Base-by-base conservation (phyloP, 2,888 invertebrate species). In the Hirtodrosophila duncani region DNA sequence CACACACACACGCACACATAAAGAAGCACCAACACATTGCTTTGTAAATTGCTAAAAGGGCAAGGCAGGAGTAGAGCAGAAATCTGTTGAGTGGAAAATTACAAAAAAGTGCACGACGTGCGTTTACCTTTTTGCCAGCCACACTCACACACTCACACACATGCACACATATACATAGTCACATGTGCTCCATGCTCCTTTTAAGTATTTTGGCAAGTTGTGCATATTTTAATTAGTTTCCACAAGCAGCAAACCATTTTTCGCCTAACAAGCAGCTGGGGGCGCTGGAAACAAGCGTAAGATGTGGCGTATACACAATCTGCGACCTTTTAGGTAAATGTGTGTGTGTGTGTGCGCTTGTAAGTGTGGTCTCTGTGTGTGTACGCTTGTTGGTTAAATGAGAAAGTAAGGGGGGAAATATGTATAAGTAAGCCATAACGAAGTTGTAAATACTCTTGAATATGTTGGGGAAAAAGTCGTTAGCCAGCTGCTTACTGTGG, bases 161-260 rank as follows among this genome's bases (percentile, higher is more conserved):
- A 24, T 37, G 10, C 9, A 24, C 13, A 21, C 3, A 18, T 9
- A 11, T 3, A 36, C 20, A 23, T 18, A 29, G 27, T 24, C 30
- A 17, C 44, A 44, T 74, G 70, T 56, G 55, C 33, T 56, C 48
- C 61, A 67, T 56, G 55, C 33, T 56, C 48, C 61, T 51, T 41
- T 63, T 53, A 59, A 71, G 72, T 50, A 71, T 64, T 80, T 72
- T 61, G 67, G 71, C 77, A 64, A 72, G 67, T 67, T 72, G 68
- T 75, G 77, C 80, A 72, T 67, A 80, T 80, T 80, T 72, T 75
- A 72, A 72, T 72, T 72, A 80, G 71, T 77, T 72, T 77, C 52
- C 52, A 21, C 48, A 59, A 53, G 21, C 51, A 55, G 53, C 41
- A 48, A 58, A 58, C 38, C 46, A 36, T 30, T 41, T 57, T 59